These are phyloP conservation scores for Petrocephalus microphthalmus DNA, from an alignment of 2,113 vertebrate genomes.

Conservation along the genomic window DNA sequence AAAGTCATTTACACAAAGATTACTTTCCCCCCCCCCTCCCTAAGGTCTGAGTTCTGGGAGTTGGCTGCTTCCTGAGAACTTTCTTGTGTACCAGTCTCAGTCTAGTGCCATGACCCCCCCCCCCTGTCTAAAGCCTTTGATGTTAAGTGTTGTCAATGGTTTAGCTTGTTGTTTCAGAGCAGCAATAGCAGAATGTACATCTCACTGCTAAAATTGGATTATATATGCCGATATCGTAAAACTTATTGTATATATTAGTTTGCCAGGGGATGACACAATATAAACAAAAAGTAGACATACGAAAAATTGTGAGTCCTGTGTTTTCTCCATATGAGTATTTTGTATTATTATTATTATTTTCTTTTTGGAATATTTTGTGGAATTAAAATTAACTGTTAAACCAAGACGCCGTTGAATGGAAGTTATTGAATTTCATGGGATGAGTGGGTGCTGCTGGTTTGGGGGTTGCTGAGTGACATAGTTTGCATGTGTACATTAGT, in stretches of 20 bases:
- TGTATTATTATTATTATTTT: slow-evolving; percentile 99
- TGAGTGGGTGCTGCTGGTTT: background rate
- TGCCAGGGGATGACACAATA: slow-evolving; percentile 98
- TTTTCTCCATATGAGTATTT: slow-evolving; percentile 99
- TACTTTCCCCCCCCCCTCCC: background rate
- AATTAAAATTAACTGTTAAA: slow-evolving; percentile 99
- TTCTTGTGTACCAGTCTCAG: background rate
- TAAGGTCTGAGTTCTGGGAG: background rate
- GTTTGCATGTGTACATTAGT: background rate
- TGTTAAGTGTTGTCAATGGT: slow-evolving; percentile 92
- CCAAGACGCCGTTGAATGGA: slow-evolving; percentile 60
- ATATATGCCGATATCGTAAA: slow-evolving; percentile 96
- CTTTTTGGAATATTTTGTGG: slow-evolving; percentile 99
- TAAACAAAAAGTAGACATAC: slow-evolving; percentile 97
- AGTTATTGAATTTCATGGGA: slow-evolving; percentile 30
- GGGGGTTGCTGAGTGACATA: background rate
- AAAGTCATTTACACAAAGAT: background rate
- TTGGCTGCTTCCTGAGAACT: background rate
- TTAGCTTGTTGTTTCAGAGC: slow-evolving; percentile 87
- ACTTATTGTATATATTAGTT: slow-evolving; percentile 99
- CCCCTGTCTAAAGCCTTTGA: slow-evolving; percentile 76
- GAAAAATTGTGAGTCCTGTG: slow-evolving; percentile 91
- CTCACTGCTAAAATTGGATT: slow-evolving; percentile 88
- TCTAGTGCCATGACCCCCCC: slow-evolving; percentile 4
- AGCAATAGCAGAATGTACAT: slow-evolving; percentile 86